Evolutionary conservation across 2,888 invertebrate species (phyloP).

Genomic region (Orthosia cruda): DNA sequence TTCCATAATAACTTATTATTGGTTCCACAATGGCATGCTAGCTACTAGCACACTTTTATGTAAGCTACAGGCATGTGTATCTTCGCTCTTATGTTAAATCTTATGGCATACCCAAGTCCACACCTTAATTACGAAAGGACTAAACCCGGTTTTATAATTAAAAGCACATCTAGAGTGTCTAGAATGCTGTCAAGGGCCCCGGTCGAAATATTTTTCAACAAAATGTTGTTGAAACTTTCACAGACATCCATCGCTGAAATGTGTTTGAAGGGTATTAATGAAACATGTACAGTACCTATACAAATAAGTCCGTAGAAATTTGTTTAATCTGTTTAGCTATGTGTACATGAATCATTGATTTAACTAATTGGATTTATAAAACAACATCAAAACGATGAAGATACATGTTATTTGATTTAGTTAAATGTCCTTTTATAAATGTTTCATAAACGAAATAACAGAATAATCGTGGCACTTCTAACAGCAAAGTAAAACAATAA

Average conservation of each 20-base stretch:
- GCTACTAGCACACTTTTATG: too few relatives aligned
- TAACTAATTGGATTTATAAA: constrained; percentile 4
- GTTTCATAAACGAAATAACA: neutral
- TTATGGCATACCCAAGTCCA: constrained; percentile 17
- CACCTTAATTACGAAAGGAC: constrained; percentile 39
- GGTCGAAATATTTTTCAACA: constrained; percentile 40
- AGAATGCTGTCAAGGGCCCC: constrained; percentile 25
- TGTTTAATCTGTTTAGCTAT: constrained; percentile 1
- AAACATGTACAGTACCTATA: neutral
- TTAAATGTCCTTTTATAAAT: neutral
- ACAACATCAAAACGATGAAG: neutral
- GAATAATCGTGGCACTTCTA: constrained; percentile 2
- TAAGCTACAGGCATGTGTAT: too few relatives aligned
- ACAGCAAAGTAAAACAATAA: constrained; percentile 6
- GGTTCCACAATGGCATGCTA: too few relatives aligned
- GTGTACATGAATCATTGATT: neutral
- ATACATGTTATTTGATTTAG: neutral
- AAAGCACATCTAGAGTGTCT: constrained; percentile 45
- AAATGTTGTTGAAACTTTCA: constrained; percentile 34
- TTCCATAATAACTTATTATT: too few relatives aligned
- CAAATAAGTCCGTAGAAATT: neutral
- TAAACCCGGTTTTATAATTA: constrained; percentile 48
- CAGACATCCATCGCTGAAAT: constrained; percentile 2
- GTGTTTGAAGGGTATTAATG: constrained; percentile 20
- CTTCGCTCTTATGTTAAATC: neutral